A percentile compares a stretch with the other conserved stretches of the same genome.
Conservation (phyloP, 2,888 invertebrate genomes). For the Cyclophora punctaria region DNA sequence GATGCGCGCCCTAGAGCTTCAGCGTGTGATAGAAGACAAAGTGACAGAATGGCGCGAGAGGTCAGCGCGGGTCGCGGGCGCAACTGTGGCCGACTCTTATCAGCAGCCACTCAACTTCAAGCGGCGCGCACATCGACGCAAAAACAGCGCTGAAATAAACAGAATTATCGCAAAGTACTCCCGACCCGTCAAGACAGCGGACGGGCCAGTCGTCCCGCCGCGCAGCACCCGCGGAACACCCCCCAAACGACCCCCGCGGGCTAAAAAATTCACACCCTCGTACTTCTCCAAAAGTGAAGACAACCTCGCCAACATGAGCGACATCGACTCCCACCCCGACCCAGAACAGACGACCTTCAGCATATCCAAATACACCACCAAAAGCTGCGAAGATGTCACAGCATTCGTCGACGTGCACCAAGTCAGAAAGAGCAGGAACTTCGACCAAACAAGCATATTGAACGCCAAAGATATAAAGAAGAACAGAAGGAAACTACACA, state of each 20-base stretch:
- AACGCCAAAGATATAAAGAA: constrained; percentile 43
- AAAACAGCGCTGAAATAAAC: constrained; percentile 71
- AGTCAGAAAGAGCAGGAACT: constrained; percentile 52
- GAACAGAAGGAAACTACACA: constrained; percentile 40
- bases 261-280: constrained; percentile 40
- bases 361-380: constrained; percentile 54
- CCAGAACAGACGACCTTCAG: constrained; percentile 36
- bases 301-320: constrained; percentile 51
- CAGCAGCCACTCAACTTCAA: constrained; percentile 69
- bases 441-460: constrained; percentile 60
- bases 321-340: constrained; percentile 46
- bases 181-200: constrained; percentile 55
- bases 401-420: constrained; percentile 56
- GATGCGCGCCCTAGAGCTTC: constrained; percentile 69
- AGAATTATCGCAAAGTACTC: constrained; percentile 74
- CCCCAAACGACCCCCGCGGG: constrained; percentile 52
- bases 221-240: constrained; percentile 34
- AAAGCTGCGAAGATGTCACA: constrained; percentile 61
- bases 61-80: constrained; percentile 65
- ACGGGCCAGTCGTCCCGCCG: constrained; percentile 39
- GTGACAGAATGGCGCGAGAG: constrained; percentile 71
- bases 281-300: constrained; percentile 59
- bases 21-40: constrained; percentile 69
- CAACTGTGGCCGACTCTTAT: constrained; percentile 67
- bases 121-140: constrained; percentile 67